Evolutionary conservation across 1,140 invertebrate species (phyloP), one percentile per base, ranked within the genome.

Genomic region (Pristionchus pacificus): DNA sequence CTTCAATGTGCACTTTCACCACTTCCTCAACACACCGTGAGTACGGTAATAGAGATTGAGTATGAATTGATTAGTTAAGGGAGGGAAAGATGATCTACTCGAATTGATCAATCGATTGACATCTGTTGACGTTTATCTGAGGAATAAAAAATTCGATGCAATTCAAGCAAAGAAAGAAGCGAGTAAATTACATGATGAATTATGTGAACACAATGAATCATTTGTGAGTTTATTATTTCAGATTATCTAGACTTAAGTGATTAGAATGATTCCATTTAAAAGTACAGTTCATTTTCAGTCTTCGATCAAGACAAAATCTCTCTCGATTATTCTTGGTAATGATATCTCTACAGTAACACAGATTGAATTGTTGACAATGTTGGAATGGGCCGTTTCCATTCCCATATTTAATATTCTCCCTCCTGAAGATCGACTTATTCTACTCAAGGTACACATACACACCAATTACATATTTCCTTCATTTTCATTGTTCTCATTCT

Each of bases 311-410:
- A n/a, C 38, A 49, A 49, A 49, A 49, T 49, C 38, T 49, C n/a
- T 76, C 65, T 71, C 72, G 75, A 73, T 76, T 0, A 74, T 65
- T 65, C 32, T 76, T 2, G 75, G 60, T n/a, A 59, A 55, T 2
- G 75, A 76, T 55, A 75, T 75, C 62, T 71, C 75, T 15, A 72
- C 49, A 13, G 60, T 65, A 10, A 76, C 75, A 15, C 75, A 76
- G 30, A 71, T 63, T 13, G 75, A 76, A 28, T 63, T 76, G 2
- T 29, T 75, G 15, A 76, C 68, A 69, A 75, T 76, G 73, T n/a
- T 76, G 2, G 75, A 76, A 62, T 76, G 75, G 75, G 64, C 66
- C 1, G 31, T 64, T 15, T 60, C 74, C 13, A 64, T 76, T 6
- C 75, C 75, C 14, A 61, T 71, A 25, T 76, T 76, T 58, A 38